phyloP scores from a whole-genome alignment of 2,113 vertebrate genomes.

The Phoxinus phoxinus region DNA sequence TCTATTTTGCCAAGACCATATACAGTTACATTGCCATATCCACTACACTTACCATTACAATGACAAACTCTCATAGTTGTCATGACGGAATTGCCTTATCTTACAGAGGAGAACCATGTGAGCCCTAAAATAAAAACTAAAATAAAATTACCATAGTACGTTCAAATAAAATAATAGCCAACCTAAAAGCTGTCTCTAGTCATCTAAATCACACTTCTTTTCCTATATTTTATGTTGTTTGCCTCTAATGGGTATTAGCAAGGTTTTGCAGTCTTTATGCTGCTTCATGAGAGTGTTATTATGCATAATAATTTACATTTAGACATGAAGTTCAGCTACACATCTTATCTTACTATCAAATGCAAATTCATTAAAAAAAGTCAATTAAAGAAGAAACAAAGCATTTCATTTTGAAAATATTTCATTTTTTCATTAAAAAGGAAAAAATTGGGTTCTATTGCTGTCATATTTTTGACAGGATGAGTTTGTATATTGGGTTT shows the following conservation, averaged over 20 bases:
- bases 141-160: background rate
- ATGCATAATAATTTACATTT: constrained; percentile 56
- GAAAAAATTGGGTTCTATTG: constrained; percentile 12
- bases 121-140: background rate
- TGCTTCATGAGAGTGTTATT: constrained; percentile 59
- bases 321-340: constrained; percentile 53
- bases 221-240: background rate
- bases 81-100: background rate
- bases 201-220: too few species aligned
- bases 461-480: constrained; percentile 35
- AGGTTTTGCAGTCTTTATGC: constrained; percentile 42
- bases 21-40: too few species aligned
- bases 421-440: constrained; percentile 46
- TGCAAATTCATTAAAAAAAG: constrained; percentile 53
- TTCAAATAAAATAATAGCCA: background rate
- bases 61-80: too few species aligned
- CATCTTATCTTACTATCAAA: constrained; percentile 57
- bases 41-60: too few species aligned
- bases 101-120: background rate
- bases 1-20: too few species aligned
- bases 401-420: constrained; percentile 47
- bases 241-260: constrained; percentile 24
- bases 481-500: constrained; percentile 18
- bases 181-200: too few species aligned
- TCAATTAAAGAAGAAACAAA: constrained; percentile 50